Percentiles rank a stretch among this genome's conserved stretches.
These are phyloP conservation scores for Elmis aenea DNA, from an alignment of 2,888 invertebrate species.

Conservation along the genomic window DNA sequence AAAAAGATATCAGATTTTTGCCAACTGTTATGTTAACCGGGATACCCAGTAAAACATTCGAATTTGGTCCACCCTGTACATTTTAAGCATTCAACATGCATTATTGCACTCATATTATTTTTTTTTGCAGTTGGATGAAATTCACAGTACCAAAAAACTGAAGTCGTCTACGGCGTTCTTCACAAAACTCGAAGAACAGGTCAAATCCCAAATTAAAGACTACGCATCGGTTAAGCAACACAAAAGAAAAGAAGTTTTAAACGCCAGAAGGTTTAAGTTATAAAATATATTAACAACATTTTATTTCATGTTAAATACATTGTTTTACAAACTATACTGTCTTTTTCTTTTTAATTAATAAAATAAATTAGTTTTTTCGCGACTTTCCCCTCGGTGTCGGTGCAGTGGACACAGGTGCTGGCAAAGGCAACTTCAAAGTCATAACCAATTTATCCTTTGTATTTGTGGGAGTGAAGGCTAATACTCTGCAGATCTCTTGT, in stretches of 20 bases:
- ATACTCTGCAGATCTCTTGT: slow-evolving; percentile 35
- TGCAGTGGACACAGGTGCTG: slow-evolving; percentile 20
- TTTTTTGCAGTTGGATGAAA: slow-evolving; percentile 46
- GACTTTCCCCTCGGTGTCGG: not conserved
- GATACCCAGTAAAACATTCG: too few species aligned
- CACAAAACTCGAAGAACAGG: slow-evolving; percentile 76
- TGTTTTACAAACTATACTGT: not conserved
- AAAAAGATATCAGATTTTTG: too few species aligned
- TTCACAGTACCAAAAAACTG: slow-evolving; percentile 48
- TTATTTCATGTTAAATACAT: slow-evolving; percentile 1
- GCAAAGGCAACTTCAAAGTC: slow-evolving; percentile 37
- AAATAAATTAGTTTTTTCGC: slow-evolving; percentile 1
- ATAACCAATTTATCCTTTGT: slow-evolving; percentile 25
- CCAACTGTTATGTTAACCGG: too few species aligned
- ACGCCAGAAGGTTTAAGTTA: slow-evolving; percentile 60
- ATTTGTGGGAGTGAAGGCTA: slow-evolving; percentile 32
- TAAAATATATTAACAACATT: slow-evolving; percentile 37
- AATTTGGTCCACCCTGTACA: too few species aligned
- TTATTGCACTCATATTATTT: too few species aligned
- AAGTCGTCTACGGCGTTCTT: slow-evolving; percentile 84
- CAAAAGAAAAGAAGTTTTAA: slow-evolving; percentile 45
- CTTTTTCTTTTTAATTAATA: slow-evolving; percentile 7
- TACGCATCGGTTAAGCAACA: slow-evolving; percentile 47
- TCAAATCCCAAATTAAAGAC: slow-evolving; percentile 50
- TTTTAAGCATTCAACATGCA: too few species aligned